Evolutionary conservation across 1,140 invertebrate species (phyloP).

Genomic region (Polypedilum pembai): DNA sequence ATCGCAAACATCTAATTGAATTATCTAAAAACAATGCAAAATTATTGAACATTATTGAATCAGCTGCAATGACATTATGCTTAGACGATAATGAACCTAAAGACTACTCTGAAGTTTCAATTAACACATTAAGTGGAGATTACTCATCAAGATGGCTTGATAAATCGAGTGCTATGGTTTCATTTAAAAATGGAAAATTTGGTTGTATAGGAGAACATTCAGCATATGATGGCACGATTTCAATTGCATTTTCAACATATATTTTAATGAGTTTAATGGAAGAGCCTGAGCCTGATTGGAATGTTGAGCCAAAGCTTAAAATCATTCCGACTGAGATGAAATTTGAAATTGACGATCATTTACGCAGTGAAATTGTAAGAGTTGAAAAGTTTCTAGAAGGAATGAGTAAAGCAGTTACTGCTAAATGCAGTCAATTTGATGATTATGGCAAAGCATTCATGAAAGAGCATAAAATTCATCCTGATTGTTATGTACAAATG

Average conservation of each 20-base stretch:
- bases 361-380: constrained; percentile 37
- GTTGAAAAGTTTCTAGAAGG: constrained; percentile 40
- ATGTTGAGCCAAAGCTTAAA: constrained; percentile 1
- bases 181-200: constrained; percentile 48
- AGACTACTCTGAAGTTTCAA: constrained; percentile 42
- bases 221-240: constrained; percentile 51
- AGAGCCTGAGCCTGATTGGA: constrained; percentile 37
- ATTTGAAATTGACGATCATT: constrained; percentile 38
- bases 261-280: constrained; percentile 42
- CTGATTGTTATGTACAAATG: constrained; percentile 58
- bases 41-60: constrained; percentile 55
- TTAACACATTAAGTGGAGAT: constrained; percentile 43
- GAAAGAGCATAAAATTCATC: constrained; percentile 47
- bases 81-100: constrained; percentile 50
- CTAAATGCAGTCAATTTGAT: constrained; percentile 41
- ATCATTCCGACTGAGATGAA: constrained; percentile 31
- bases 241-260: constrained; percentile 42
- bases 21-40: constrained; percentile 51
- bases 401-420: constrained; percentile 40
- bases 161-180: constrained; percentile 45
- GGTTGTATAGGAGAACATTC: constrained; percentile 44
- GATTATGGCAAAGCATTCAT: constrained; percentile 51
- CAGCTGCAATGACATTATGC: constrained; percentile 52
- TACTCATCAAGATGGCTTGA: constrained; percentile 50
- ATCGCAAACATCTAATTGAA: constrained; percentile 47